phyloP scores from a whole-genome alignment of 1,140 invertebrate genomes.

The Drosophila tani region DNA sequence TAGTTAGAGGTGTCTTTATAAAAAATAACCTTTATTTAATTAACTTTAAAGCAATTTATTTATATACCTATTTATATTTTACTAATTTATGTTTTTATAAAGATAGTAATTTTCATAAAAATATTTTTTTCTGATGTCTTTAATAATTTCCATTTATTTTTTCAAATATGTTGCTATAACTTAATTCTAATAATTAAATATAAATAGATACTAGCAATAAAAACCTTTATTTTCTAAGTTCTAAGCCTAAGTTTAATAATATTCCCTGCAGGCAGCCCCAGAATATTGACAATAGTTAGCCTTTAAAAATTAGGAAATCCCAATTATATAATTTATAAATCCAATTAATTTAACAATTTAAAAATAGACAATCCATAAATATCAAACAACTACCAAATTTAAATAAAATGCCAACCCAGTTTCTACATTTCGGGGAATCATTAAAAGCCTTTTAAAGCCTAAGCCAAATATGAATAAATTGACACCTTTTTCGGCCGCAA shows the following conservation, averaged over 20 bases:
- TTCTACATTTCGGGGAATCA: neutral
- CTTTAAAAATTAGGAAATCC: neutral
- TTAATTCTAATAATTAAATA: no score
- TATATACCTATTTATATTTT: neutral
- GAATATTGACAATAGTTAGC: no score
- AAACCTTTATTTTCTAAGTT: no score
- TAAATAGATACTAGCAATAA: no score
- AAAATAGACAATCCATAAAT: no score
- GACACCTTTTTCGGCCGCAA: neutral
- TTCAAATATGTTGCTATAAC: no score
- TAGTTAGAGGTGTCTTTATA: neutral
- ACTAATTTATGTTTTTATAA: neutral
- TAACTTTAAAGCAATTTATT: neutral
- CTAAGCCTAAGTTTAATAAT: neutral
- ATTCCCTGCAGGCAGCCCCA: neutral
- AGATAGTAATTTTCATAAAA: no score
- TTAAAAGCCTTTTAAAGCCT: neutral
- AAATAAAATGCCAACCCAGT: neutral
- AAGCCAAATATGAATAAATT: neutral
- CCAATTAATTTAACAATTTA: neutral
- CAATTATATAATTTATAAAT: neutral
- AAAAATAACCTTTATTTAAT: neutral
- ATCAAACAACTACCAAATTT: neutral
- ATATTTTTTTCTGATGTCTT: no score
- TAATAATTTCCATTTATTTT: no score